A percentile compares a stretch with the other conserved stretches of the same genome.
phyloP scores from a whole-genome alignment of 2,113 vertebrate genomes.

The Agelaius phoeniceus region DNA sequence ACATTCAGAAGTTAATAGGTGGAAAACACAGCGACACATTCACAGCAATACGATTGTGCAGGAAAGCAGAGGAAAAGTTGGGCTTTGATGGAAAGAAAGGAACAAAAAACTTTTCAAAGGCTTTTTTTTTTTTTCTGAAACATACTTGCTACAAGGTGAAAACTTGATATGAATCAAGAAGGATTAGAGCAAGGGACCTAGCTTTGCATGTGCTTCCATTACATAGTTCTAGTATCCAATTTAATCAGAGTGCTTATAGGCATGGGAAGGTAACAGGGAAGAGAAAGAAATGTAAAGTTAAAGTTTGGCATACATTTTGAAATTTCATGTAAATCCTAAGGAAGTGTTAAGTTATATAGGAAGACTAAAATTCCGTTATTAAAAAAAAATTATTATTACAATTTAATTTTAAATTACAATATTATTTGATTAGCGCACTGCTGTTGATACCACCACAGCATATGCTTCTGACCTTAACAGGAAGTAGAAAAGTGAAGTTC shows the following conservation, averaged over 20 bases:
- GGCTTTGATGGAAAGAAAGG: not conserved
- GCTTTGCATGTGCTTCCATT: not conserved
- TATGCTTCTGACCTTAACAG: not conserved
- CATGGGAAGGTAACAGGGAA: fast-evolving
- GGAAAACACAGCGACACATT: not conserved
- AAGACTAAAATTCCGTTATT: not conserved
- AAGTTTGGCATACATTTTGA: not conserved
- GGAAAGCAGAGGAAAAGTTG: not conserved
- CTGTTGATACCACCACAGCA: not conserved
- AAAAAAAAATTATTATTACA: not conserved
- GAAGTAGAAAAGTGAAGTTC: not conserved
- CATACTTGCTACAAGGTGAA: not conserved
- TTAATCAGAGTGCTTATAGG: not conserved
- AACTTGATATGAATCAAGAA: not conserved
- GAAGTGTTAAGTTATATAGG: not conserved
- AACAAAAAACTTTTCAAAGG: not conserved
- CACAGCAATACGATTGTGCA: not conserved
- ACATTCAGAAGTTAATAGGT: not conserved
- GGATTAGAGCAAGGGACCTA: not conserved
- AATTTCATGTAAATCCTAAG: not conserved
- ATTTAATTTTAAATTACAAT: not conserved
- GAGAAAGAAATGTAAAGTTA: not conserved
- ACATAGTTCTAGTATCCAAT: not conserved
- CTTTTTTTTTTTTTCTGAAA: not conserved
- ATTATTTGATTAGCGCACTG: not conserved